Percentiles rank a stretch among this genome's conserved stretches.
phyloP scores from a whole-genome alignment of 2,113 vertebrate species.

The Emydocephalus ijimae region DNA sequence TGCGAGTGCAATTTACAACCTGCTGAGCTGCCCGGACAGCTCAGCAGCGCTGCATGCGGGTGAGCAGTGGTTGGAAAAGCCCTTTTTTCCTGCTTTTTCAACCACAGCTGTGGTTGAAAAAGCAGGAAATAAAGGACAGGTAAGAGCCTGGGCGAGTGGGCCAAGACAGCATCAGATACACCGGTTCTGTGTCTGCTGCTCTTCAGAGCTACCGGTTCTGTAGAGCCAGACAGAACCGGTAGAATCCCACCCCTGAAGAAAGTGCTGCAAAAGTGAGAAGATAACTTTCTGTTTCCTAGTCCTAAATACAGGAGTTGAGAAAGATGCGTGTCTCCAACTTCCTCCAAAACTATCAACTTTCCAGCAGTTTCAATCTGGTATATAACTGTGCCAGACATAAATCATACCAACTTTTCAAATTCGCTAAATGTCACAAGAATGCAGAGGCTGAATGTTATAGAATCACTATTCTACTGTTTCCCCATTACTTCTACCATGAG shows the following conservation, averaged over 20 bases:
- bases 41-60: too few relatives aligned
- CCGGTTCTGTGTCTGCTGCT: too few relatives aligned
- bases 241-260: background rate
- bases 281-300: background rate
- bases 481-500: background rate
- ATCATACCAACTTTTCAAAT: background rate
- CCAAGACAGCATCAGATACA: too few relatives aligned
- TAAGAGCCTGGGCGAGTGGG: too few relatives aligned
- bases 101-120: too few relatives aligned
- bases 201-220: too few relatives aligned
- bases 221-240: too few relatives aligned
- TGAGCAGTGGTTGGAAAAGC: too few relatives aligned
- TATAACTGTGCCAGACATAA: background rate
- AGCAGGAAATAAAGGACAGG: too few relatives aligned
- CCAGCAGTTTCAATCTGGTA: background rate
- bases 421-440: background rate
- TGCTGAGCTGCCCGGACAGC: too few relatives aligned
- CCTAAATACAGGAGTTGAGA: background rate
- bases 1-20: too few relatives aligned
- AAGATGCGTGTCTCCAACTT: background rate
- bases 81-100: too few relatives aligned
- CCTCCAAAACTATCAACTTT: background rate
- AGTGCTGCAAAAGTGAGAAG: background rate
- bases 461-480: background rate
- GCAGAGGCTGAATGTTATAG: background rate